Percentiles rank a stretch among this genome's conserved stretches.
phyloP scores from a whole-genome alignment of 2,113 vertebrate species.

The Machaerirhynchus nigripectus region DNA sequence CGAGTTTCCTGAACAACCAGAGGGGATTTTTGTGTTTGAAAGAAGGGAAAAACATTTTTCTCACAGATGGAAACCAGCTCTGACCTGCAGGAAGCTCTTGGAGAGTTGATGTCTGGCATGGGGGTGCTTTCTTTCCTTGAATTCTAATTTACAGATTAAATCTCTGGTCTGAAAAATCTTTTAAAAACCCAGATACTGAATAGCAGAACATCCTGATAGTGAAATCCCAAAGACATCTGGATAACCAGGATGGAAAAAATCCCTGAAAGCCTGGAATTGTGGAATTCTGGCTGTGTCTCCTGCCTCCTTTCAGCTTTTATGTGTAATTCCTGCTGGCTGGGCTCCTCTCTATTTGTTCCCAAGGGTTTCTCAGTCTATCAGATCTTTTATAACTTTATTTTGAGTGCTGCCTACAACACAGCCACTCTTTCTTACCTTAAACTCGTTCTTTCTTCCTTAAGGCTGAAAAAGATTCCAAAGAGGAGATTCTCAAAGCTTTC shows the following conservation, averaged over 20 bases:
- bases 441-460: not conserved
- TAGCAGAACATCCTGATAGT: not conserved
- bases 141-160: not conserved
- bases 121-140: not conserved
- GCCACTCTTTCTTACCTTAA: not conserved
- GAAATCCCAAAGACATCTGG: not conserved
- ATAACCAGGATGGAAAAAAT: not conserved
- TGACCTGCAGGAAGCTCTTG: not conserved
- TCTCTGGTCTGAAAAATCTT: not conserved
- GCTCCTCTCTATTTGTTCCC: not conserved
- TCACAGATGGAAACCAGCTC: not conserved
- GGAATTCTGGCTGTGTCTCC: not conserved
- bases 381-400: not conserved
- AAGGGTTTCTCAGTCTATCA: not conserved
- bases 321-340: not conserved
- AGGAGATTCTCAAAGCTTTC: constrained; percentile 95
- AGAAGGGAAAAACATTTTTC: not conserved
- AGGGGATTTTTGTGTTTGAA: not conserved
- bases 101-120: not conserved
- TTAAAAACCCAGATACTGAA: not conserved
- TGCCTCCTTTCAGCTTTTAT: not conserved
- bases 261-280: not conserved
- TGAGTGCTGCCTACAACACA: not conserved
- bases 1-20: not conserved
- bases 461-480: constrained; percentile 94